phyloP scores from a whole-genome alignment of 2,113 vertebrate species.

The Xerus inauris region DNA sequence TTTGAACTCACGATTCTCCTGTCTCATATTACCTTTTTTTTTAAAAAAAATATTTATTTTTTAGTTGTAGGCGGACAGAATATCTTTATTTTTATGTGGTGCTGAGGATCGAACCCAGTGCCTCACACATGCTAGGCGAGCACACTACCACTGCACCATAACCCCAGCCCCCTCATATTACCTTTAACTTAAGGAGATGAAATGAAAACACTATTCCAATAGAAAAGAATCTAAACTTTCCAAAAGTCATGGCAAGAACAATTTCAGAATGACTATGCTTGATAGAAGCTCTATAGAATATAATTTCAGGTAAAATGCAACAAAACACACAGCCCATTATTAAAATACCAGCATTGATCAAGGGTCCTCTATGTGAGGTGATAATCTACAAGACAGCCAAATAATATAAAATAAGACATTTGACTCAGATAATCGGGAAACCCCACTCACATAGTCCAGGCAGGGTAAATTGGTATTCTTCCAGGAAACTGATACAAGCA shows the following conservation, averaged over 20 bases:
- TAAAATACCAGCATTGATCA: neutral
- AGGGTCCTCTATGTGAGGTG: neutral
- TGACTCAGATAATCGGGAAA: slow-evolving; percentile 1
- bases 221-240: slow-evolving; percentile 9
- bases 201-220: slow-evolving; percentile 14
- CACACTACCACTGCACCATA: too few species aligned
- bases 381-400: slow-evolving; percentile 17
- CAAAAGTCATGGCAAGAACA: neutral
- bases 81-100: too few species aligned
- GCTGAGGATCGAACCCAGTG: too few species aligned
- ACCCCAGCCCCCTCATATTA: too few species aligned
- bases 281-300: slow-evolving; percentile 7
- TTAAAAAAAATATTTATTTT: too few species aligned
- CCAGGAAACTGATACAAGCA: neutral
- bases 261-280: neutral
- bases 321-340: slow-evolving; percentile 19
- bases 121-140: too few species aligned
- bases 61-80: too few species aligned
- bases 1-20: too few species aligned
- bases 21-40: too few species aligned
- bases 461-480: slow-evolving; percentile 40
- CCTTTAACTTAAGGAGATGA: slow-evolving; percentile 30
- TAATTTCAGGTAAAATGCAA: slow-evolving; percentile 22
- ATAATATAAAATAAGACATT: slow-evolving; percentile 13
- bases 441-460: neutral